These are phyloP conservation scores for Mantis religiosa DNA, from an alignment of 2,888 invertebrate species.

Conservation along the genomic window DNA sequence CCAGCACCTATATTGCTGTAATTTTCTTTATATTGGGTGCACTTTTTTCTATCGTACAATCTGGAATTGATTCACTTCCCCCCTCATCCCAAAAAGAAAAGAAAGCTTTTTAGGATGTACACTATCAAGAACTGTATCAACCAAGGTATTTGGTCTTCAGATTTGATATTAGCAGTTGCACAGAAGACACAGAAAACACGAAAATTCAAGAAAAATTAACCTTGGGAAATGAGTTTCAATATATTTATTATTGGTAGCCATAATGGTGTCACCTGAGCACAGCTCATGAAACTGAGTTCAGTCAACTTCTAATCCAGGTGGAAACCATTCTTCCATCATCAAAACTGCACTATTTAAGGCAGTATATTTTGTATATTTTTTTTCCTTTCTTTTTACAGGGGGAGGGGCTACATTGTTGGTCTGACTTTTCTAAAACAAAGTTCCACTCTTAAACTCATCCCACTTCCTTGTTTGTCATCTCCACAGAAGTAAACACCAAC, in stretches of 20 bases:
- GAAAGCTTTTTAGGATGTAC: too few species aligned
- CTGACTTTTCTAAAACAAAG: not conserved
- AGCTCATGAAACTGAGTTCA: not conserved
- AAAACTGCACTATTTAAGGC: not conserved
- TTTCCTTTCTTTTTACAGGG: slow-evolving; percentile 9
- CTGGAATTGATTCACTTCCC: not conserved
- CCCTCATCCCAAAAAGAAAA: not conserved
- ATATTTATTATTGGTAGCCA: not conserved
- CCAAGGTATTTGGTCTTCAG: not conserved
- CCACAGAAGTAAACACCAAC: not conserved
- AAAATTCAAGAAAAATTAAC: slow-evolving; percentile 3
- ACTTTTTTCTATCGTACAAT: slow-evolving; percentile 4
- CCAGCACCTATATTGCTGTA: slow-evolving; percentile 20
- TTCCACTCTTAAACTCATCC: slow-evolving; percentile 10
- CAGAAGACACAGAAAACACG: slow-evolving; percentile 6
- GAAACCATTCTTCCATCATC: not conserved
- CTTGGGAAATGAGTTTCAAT: not conserved
- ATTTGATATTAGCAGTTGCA: not conserved
- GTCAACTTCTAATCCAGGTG: not conserved
- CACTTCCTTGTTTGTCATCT: not conserved
- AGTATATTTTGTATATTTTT: not conserved
- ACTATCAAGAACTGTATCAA: not conserved
- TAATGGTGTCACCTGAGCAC: not conserved
- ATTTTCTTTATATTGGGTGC: slow-evolving; percentile 2
- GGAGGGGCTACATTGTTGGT: slow-evolving; percentile 5